A percentile compares a stretch with the other conserved stretches of the same genome.
These are phyloP conservation scores for Abrostola tripartita DNA, from an alignment of 2,888 invertebrate species.

Conservation along the genomic window DNA sequence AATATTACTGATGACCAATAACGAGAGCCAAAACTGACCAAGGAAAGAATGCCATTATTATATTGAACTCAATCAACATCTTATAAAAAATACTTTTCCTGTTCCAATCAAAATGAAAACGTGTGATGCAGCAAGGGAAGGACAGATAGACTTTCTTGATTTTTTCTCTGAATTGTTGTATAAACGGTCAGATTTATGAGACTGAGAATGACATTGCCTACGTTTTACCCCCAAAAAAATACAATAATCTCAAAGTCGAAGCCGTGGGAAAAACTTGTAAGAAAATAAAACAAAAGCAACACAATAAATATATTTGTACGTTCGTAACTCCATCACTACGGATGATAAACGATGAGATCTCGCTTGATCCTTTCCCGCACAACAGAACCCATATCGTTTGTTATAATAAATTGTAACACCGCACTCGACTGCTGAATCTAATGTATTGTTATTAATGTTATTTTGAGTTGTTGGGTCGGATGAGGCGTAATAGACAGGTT, in stretches of 20 bases:
- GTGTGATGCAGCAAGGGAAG: too few relatives aligned
- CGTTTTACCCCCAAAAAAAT: too few relatives aligned
- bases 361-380: constrained; percentile 63
- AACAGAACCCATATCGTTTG: constrained; percentile 70
- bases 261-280: neutral
- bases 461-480: constrained; percentile 46
- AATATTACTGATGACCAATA: too few relatives aligned
- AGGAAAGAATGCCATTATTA: too few relatives aligned
- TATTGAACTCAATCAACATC: too few relatives aligned
- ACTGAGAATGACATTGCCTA: too few relatives aligned
- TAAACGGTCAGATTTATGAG: too few relatives aligned
- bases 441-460: constrained; percentile 62
- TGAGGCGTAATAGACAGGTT: constrained; percentile 44
- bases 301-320: constrained; percentile 16
- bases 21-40: too few relatives aligned
- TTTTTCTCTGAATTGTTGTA: too few relatives aligned
- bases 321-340: constrained; percentile 51
- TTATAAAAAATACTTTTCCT: too few relatives aligned
- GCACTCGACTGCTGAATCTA: constrained; percentile 47
- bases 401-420: constrained; percentile 74
- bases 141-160: too few relatives aligned
- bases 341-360: constrained; percentile 70
- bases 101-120: too few relatives aligned
- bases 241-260: neutral
- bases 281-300: constrained; percentile 10